Evolutionary conservation across 64 coral and sea anemone genomes (phyloP), one percentile per base, ranked within the genome.

Genomic region (Stylophora pistillata): DNA sequence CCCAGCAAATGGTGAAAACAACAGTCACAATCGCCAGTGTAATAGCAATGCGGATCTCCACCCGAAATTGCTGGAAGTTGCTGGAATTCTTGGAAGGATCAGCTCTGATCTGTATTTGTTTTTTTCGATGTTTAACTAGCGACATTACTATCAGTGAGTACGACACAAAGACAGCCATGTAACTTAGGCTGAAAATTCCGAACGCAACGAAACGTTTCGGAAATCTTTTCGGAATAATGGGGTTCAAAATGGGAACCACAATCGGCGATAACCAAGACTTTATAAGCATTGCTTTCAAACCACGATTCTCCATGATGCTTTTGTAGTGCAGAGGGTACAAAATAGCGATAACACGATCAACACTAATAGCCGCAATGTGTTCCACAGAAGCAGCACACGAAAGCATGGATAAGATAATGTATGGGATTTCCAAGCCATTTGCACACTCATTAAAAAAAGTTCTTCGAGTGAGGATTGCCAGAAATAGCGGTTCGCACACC

Each of bases 1-100:
- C 32, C 78, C 78, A 82, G 21, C 58, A 82, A 23, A 18, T 58
- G 13, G 56, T 82, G 78, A 82, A 82, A 30, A 82, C 29, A 20
- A 33, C 15, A 17, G 63, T 63, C 7, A 82, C 78, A 37, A 82
- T 82, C 16, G 78, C 78, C 29, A 63, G 58, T 9, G 78, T 82
- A 59, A 62, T 9, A 21, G 78, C 58, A 25, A 63, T 30, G 2
- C 78, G 28, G 6, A 10, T 9, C 31, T 82, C 58, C 27, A 13
- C 57, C 6, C 18, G 18, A 2, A 16, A 37, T 18, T 30, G 3
- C 37, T 47, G 37, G 37, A 47, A 47, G 37, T 0, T 47, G 37
- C 37, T 13, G 28, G 15, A 4, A 28, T 23, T 10, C 7, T 0
- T 31, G 17, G 58, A 30, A 23, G 57, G 15, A 10, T 17, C 0